Base-by-base conservation (phyloP, 2,113 vertebrate genomes). In the Camelus bactrianus region DNA sequence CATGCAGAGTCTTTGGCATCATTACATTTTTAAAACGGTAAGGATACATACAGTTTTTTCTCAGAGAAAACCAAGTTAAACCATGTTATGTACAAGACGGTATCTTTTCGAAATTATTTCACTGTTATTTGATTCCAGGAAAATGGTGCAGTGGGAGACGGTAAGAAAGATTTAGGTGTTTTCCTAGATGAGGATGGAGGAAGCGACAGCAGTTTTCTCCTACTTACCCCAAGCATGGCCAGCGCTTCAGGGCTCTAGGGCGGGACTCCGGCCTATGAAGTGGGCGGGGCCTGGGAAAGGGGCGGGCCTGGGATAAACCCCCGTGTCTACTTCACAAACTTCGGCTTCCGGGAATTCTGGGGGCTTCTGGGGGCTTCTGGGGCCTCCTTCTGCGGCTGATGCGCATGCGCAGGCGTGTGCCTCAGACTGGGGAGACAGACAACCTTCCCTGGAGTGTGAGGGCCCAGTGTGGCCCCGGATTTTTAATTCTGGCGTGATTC, bases 171-270 rank as follows among this genome's bases (percentile, higher is more conserved):
- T 84, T 80, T 82, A 10, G 32, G 20, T 32, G 6, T 93, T 90
- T 81, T 52, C n/a, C 14, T 5, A 0, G 5, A 35, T 1, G 22
- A 5, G 9, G 19, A 14, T n/a, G 11, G 6, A 2, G 60, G 1
- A 64, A 15, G 26, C 7, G 3, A 48, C 4, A 4, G 0, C 62
- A 76, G 19, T 52, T 50, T 38, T 54, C 35, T 46, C 48, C 28
- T 19, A 24, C 38, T 11, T 13, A 20, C 30, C 15, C 4, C 22
- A 65, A 52, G 5, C 11, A 0, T 0, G 0, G 5, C 16, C 32
- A 2, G 0, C 0, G 3, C 0, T 15, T 30, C 4, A 0, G 0
- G 0, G 56, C 42, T 10, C 5, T 13, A 24, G 3, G 7, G 15
- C 4, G 0, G 3, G 30, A 13, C 0, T 3, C 8, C 3, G 8